A percentile compares a stretch with the other conserved stretches of the same genome.
Evolutionary conservation across 2,888 invertebrate species (phyloP).

Genomic region (Dryobota labecula): DNA sequence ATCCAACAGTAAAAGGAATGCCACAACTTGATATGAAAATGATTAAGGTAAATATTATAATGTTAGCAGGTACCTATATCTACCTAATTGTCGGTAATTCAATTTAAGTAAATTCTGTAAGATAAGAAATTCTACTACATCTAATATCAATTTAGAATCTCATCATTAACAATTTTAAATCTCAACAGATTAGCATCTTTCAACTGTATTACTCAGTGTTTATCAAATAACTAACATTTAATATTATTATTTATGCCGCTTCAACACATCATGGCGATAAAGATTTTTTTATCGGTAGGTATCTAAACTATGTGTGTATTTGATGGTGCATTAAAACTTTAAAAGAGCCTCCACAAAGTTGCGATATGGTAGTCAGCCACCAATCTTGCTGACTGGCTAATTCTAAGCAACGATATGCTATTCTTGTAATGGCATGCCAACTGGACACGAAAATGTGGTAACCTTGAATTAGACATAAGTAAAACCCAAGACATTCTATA

Average conservation of each 20-base stretch:
- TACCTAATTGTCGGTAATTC: conserved; percentile 5
- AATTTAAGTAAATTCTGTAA: background rate
- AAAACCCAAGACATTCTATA: no score
- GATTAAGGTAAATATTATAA: conserved; percentile 2
- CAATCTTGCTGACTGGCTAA: background rate
- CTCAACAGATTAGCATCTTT: conserved; percentile 30
- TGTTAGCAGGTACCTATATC: background rate
- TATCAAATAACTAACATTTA: no score
- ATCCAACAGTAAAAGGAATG: no score
- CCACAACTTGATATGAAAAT: conserved; percentile 3
- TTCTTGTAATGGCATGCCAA: background rate
- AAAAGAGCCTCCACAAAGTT: background rate
- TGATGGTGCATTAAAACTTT: background rate
- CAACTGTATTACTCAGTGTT: background rate
- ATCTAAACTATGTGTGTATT: background rate
- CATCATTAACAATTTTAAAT: conserved; percentile 28
- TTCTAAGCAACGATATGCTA: background rate
- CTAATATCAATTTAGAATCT: conserved; percentile 17
- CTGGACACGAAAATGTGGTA: no score
- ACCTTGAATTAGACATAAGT: no score
- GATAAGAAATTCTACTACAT: conserved; percentile 21
- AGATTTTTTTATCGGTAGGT: background rate
- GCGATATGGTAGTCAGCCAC: background rate
- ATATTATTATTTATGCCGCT: conserved; percentile 4
- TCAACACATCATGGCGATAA: conserved; percentile 10